Base-by-base conservation (phyloP, 1,140 invertebrate genomes). In the Melipona quadrifasciata region DNA sequence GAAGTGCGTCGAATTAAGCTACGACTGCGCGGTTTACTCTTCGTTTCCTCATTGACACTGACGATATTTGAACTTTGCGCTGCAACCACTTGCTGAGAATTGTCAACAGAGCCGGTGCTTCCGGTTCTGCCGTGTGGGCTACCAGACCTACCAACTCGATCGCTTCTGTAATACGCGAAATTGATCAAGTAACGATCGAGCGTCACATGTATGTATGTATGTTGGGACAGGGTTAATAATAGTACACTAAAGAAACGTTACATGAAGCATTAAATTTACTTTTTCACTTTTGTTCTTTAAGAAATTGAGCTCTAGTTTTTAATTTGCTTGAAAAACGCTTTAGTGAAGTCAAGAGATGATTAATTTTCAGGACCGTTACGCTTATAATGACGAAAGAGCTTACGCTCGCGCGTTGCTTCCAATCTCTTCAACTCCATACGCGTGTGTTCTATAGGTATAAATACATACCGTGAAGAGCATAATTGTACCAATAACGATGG, bases 1-100 rank as follows among this genome's bases (percentile, higher is more conserved):
- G 97, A 97, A 64, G 97, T 96, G 71, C 97, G 95, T 86, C 97
- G 95, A 85, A 98, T 98, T 74, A 98, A 95, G 84, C 97, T 97
- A 77, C 97, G 95, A 90, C 96, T 97, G 64, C 97, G 94, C 0
- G 97, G 97, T 88, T 97, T 97, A 77, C 91, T 94, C 76, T 94
- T 94, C 1, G 93, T 90, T 74, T 94, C 94, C 70, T 94, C 94
- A 2, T 88, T 91, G 89, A 94, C 78, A 86, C 93, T 79, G 39
- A 89, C 90, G 73, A 95, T 90, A 88, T 91, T 94, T 47, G 93
- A 92, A 75, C 92, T 94, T 86, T 94, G 93, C 14, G 93, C 92
- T 31, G 95, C 92, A 75, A 93, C 82, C 21, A 94, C 91, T 81
- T 93, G 93, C 77, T 94, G 92, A 16, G 93, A 90, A 81, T 92